phyloP scores from a whole-genome alignment of 2,797 vertebrate species.

The Valencia hispanica region DNA sequence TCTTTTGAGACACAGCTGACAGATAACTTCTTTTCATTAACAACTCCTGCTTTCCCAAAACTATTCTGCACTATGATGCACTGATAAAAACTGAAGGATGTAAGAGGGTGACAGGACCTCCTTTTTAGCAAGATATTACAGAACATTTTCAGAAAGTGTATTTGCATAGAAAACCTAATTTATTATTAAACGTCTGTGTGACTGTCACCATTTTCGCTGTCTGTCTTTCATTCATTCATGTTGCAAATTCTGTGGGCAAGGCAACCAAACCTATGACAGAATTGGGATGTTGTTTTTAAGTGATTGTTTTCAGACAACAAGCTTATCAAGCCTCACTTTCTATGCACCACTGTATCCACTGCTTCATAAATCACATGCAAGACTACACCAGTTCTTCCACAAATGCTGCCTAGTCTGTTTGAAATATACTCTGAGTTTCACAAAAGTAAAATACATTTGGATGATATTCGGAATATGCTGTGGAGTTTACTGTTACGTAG shows the following conservation, averaged over 20 bases:
- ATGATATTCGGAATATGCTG: slow-evolving; percentile 42
- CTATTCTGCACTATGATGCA: background rate
- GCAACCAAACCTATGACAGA: no score
- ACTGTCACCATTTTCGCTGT: background rate
- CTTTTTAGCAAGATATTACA: background rate
- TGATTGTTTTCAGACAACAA: background rate
- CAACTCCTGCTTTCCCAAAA: background rate
- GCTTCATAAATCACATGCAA: background rate
- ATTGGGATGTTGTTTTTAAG: background rate
- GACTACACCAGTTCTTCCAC: background rate
- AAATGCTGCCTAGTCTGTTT: background rate
- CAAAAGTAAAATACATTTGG: slow-evolving; percentile 26
- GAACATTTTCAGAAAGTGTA: background rate
- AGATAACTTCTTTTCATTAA: background rate
- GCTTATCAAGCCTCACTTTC: background rate
- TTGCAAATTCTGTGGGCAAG: no score
- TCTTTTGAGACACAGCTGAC: background rate
- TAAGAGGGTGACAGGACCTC: background rate
- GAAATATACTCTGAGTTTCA: background rate
- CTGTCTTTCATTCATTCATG: background rate
- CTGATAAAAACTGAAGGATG: background rate
- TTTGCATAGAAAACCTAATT: background rate
- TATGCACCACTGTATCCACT: background rate
- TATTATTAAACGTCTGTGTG: background rate
- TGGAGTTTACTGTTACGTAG: slow-evolving; percentile 30